Percentiles rank a stretch among this genome's conserved stretches.
These are phyloP conservation scores for Sapajus apella DNA, from an alignment of 2,113 vertebrate genomes.

Conservation along the genomic window DNA sequence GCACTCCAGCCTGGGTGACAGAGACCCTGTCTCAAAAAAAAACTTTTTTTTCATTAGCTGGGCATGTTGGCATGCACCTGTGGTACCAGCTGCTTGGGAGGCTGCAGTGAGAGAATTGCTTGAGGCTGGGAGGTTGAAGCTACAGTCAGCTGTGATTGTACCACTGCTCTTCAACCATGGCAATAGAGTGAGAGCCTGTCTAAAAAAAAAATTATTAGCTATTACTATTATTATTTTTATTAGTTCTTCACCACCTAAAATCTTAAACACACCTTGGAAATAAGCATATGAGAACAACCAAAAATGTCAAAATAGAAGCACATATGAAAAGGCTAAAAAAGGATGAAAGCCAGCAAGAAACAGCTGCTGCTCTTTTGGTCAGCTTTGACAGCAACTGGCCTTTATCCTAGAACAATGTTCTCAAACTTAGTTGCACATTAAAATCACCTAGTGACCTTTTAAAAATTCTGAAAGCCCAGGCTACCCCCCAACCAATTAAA, in stretches of 20 bases:
- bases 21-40: too few relatives aligned
- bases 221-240: neutral
- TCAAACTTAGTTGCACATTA: constrained; percentile 15
- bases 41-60: too few relatives aligned
- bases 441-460: neutral
- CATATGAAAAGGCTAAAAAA: neutral
- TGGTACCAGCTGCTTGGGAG: too few relatives aligned
- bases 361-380: neutral
- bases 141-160: too few relatives aligned
- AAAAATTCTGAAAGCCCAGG: neutral
- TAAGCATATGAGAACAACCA: neutral
- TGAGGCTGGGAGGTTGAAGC: too few relatives aligned
- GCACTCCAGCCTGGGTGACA: too few relatives aligned
- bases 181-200: too few relatives aligned
- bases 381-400: neutral
- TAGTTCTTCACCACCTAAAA: constrained; percentile 1
- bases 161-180: too few relatives aligned
- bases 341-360: constrained; percentile 2
- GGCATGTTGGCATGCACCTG: too few relatives aligned
- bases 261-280: constrained; percentile 33
- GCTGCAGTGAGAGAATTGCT: too few relatives aligned
- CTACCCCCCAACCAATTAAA: neutral
- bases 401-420: neutral
- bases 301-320: constrained; percentile 13
- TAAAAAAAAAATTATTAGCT: neutral